Evolutionary conservation across 2,797 vertebrate species (phyloP), one percentile per base, ranked within the genome.

Genomic region (Notolepis coatsorum): DNA sequence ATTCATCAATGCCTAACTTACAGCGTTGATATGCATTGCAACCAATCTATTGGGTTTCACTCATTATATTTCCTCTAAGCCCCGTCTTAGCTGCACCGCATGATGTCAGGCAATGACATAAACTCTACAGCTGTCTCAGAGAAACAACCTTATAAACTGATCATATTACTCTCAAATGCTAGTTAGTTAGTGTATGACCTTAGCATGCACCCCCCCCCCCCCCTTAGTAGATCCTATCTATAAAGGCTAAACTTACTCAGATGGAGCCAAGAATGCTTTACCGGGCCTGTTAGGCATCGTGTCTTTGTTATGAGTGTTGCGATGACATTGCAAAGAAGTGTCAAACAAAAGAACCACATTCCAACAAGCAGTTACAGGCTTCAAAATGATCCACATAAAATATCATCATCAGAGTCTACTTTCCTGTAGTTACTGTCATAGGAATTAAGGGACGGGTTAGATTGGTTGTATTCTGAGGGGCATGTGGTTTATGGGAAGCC

Each of bases 81-180:
- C 82, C 61, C 0, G 69, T 80, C 68, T 90, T 77, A 84, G 64
- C 80, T 50, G 43, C 31, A 8, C 72, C 65, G 75, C 75, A 80
- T 89, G 87, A 91, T 85, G 88, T 91, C 89, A 90, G 77, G 54
- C 75, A 60, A 46, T 87, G 88, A 89, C 87, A 85, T 85, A 88
- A 85, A 84, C 70, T 68, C 67, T 75, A 83, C 87, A 91, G 89
- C 89, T 91, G 89, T 88, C 85, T 84, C 50, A 72, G 82, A 74
- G 65, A 86, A 69, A 77, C 1, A 48, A 37, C 75, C 82, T 90
- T 84, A 85, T 82, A 89, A 86, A 89, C 70, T 48, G 80, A 84
- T 90, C 87, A 60, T 82, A 28, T 91, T 88, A 85, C 86, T 63
- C 65, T 75, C 81, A 82, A 89, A 85, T 66, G 72, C 73, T 80